phyloP scores from a whole-genome alignment of 2,888 invertebrate genomes.

The Microctonus aethiopoides region DNA sequence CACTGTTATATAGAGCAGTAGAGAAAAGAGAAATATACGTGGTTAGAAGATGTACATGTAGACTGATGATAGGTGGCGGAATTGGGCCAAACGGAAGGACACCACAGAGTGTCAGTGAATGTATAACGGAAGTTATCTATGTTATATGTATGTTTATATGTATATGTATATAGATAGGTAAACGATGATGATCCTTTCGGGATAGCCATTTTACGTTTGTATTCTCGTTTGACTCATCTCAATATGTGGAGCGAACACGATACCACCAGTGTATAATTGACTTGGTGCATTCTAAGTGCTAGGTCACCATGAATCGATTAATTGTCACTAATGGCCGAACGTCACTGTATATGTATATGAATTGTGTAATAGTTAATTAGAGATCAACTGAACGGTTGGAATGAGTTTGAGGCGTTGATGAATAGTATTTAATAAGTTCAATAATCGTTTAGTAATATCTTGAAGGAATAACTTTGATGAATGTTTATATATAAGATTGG shows the following conservation, averaged over 20 bases:
- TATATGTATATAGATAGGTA: not conserved
- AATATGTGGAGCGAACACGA: constrained; percentile 4
- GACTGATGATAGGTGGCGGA: not conserved
- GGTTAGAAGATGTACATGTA: not conserved
- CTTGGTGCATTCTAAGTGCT: constrained; percentile 6
- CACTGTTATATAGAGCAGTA: not conserved
- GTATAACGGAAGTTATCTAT: not conserved
- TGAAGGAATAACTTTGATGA: too few species aligned
- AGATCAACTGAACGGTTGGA: not conserved
- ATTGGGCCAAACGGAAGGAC: constrained; percentile 18
- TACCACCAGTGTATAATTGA: not conserved
- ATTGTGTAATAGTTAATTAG: not conserved
- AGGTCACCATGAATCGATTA: constrained; percentile 42
- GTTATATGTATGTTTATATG: not conserved
- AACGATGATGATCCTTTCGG: constrained; percentile 16
- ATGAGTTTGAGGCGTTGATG: not conserved
- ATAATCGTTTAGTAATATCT: not conserved
- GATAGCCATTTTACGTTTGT: constrained; percentile 2
- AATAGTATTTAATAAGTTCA: not conserved
- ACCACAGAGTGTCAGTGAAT: not conserved
- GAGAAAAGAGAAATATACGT: constrained; percentile 4
- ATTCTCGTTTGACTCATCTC: constrained; percentile 3
- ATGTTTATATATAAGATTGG: too few species aligned
- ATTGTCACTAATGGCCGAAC: constrained; percentile 30
- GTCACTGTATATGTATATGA: not conserved